Conservation (phyloP, 2,888 invertebrate genomes). For the Pyrgus malvae region DNA sequence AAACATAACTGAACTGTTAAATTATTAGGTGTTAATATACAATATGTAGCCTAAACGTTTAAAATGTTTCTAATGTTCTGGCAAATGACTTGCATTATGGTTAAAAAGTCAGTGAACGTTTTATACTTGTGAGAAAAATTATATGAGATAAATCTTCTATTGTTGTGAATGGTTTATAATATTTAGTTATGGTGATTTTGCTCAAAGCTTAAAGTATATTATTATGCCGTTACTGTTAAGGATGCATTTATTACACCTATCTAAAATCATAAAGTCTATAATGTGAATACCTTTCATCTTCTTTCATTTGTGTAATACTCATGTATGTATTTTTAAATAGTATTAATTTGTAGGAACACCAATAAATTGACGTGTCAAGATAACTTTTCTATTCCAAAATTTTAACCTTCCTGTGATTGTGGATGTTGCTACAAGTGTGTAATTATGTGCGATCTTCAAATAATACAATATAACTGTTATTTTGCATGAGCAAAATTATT, state of each 20-base stretch:
- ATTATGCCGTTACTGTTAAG: slow-evolving; percentile 32
- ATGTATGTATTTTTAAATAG: slow-evolving; percentile 48
- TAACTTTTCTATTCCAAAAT: slow-evolving; percentile 77
- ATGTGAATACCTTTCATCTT: slow-evolving; percentile 12
- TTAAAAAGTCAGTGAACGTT: slow-evolving; percentile 58
- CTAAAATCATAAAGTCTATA: slow-evolving; percentile 16
- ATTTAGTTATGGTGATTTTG: slow-evolving; percentile 54
- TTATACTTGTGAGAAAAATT: slow-evolving; percentile 61
- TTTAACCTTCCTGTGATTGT: slow-evolving; percentile 79
- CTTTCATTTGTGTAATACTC: slow-evolving; percentile 54
- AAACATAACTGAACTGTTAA: slow-evolving; percentile 37
- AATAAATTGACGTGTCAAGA: slow-evolving; percentile 55
- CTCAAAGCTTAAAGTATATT: slow-evolving; percentile 60
- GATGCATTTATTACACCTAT: slow-evolving; percentile 33
- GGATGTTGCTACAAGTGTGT: slow-evolving; percentile 70
- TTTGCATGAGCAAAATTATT: slow-evolving; percentile 72
- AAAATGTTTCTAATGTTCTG: slow-evolving; percentile 52
- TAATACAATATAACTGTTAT: slow-evolving; percentile 72
- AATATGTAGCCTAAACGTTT: slow-evolving; percentile 59
- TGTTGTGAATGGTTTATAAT: slow-evolving; percentile 39
- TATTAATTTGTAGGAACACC: slow-evolving; percentile 70
- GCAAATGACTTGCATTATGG: slow-evolving; percentile 42
- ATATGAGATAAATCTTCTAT: slow-evolving; percentile 43
- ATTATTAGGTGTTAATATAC: slow-evolving; percentile 55
- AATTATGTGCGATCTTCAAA: slow-evolving; percentile 70